phyloP scores from a whole-genome alignment of 2,113 vertebrate genomes.

The Stomatorhinus ivindoensis region DNA sequence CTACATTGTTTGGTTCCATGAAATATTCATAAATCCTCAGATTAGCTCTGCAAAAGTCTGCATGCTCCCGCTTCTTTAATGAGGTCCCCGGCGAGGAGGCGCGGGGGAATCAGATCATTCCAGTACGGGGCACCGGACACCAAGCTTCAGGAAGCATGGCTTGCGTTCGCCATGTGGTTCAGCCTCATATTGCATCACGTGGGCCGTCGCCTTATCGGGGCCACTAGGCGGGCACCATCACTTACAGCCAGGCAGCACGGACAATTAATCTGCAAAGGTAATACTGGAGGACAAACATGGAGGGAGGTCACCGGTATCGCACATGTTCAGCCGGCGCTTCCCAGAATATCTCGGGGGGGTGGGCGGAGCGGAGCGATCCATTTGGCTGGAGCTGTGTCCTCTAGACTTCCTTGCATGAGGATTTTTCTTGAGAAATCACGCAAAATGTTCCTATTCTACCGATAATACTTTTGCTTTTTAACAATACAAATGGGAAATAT shows the following conservation, averaged over 20 bases:
- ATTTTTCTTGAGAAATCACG: not conserved
- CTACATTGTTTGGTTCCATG: constrained; percentile 44
- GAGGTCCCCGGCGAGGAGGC: constrained; percentile 15
- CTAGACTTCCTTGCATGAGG: constrained; percentile 19
- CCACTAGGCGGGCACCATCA: constrained; percentile 44
- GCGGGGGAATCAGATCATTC: not conserved
- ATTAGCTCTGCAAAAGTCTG: constrained; percentile 27
- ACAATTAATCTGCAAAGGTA: constrained; percentile 52
- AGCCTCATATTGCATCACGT: constrained; percentile 49
- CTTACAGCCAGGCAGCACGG: constrained; percentile 34
- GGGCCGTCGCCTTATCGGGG: constrained; percentile 37
- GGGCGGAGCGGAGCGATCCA: constrained; percentile 1
- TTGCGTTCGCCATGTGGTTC: constrained; percentile 34
- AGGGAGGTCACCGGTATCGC: constrained; percentile 52
- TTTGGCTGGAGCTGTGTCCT: constrained; percentile 9
- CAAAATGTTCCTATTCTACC: not conserved
- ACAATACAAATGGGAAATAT: not conserved
- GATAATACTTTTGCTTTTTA: not conserved
- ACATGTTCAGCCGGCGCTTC: constrained; percentile 35
- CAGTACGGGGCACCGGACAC: not conserved
- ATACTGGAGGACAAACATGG: constrained; percentile 53
- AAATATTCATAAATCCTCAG: constrained; percentile 50
- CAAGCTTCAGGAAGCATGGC: constrained; percentile 31
- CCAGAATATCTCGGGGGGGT: constrained; percentile 28
- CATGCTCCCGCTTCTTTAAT: constrained; percentile 30